Evolutionary conservation across 2,888 invertebrate genomes (phyloP).

Genomic region (Monochamus alternatus): DNA sequence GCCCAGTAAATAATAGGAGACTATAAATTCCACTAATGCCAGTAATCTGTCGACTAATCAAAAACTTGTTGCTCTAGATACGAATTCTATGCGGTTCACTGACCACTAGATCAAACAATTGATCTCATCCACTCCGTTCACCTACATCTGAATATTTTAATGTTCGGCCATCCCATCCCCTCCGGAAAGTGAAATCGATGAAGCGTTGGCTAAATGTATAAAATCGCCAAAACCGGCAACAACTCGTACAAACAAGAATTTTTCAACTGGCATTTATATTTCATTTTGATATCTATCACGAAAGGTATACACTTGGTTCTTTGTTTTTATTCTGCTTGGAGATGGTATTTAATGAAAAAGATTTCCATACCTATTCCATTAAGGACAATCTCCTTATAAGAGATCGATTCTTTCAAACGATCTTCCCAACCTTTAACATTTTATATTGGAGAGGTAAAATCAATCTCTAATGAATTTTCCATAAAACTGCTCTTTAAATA

Average conservation of each 20-base stretch:
- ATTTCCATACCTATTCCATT: no score
- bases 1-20: no score
- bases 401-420: no score
- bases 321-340: neutral
- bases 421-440: no score
- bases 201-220: neutral
- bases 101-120: slow-evolving; percentile 1
- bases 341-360: no score
- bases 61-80: neutral
- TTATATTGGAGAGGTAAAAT: no score
- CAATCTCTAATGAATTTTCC: no score
- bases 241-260: neutral
- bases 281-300: neutral
- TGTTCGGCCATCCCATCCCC: neutral
- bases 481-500: no score
- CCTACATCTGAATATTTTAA: slow-evolving; percentile 1
- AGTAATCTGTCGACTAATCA: neutral
- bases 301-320: neutral
- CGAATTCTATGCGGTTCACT: neutral
- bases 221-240: neutral
- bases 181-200: neutral
- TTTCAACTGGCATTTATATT: neutral
- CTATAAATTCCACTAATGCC: no score
- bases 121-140: neutral
- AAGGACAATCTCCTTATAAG: no score